These are phyloP conservation scores for Gopherus flavomarginatus DNA, from an alignment of 2,113 vertebrate species.

Conservation along the genomic window DNA sequence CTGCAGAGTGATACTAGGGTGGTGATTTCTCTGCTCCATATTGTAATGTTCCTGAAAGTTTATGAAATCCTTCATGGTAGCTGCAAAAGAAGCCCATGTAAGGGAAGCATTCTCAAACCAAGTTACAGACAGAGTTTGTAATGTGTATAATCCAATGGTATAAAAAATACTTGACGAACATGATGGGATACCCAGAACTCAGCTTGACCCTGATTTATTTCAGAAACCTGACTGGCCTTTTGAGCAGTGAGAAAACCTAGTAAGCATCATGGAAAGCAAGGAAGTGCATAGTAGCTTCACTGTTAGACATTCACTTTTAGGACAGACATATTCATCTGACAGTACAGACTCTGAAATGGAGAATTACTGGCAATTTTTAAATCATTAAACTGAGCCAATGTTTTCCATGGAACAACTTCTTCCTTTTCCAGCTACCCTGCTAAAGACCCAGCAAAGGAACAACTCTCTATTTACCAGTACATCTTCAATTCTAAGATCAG, in stretches of 20 bases:
- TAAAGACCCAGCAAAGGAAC: not conserved
- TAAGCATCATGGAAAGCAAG: slow-evolving; percentile 37
- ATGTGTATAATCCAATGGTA: not conserved
- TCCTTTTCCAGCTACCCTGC: not conserved
- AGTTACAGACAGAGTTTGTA: not conserved
- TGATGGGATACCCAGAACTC: slow-evolving; percentile 36
- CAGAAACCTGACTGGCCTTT: slow-evolving; percentile 49
- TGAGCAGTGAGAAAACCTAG: slow-evolving; percentile 47
- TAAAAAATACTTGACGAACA: not conserved
- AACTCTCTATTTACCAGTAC: not conserved
- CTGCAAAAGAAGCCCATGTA: not conserved
- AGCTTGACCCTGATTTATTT: slow-evolving; percentile 2
- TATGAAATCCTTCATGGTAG: not conserved
- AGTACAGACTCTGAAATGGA: slow-evolving; percentile 18
- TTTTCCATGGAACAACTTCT: slow-evolving; percentile 18
- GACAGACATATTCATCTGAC: slow-evolving; percentile 60
- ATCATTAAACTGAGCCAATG: slow-evolving; percentile 24
- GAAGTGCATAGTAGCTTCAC: slow-evolving; percentile 13
- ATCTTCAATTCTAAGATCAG: not conserved
- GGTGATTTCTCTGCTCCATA: not conserved
- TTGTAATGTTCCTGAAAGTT: slow-evolving; percentile 8
- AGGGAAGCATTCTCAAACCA: slow-evolving; percentile 15
- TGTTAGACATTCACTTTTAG: slow-evolving; percentile 36
- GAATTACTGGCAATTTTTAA: slow-evolving; percentile 50
- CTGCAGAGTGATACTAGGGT: not conserved